These are phyloP conservation scores for Antennarius maculatus DNA, from an alignment of 2,797 vertebrate genomes.

Conservation along the genomic window DNA sequence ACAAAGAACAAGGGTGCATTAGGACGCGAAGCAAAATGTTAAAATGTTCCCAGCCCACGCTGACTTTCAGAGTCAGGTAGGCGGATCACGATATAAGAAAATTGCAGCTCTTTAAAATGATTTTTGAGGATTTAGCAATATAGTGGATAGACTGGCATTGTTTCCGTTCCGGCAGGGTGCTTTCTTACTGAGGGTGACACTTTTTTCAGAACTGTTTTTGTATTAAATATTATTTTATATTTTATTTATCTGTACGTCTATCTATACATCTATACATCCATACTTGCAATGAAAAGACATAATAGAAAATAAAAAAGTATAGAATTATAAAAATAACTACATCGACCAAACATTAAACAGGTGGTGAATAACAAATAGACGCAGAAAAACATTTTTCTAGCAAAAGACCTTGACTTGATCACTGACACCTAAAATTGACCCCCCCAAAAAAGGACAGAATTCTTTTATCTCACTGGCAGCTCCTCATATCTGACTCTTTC, in stretches of 20 bases:
- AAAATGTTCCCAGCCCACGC: slow-evolving; percentile 15
- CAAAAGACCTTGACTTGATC: slow-evolving; percentile 24
- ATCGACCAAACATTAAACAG: background rate
- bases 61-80: slow-evolving; percentile 42
- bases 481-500: slow-evolving; percentile 15
- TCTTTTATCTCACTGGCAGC: slow-evolving; percentile 30
- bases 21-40: slow-evolving; percentile 29
- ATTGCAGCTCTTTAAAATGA: slow-evolving; percentile 40
- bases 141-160: slow-evolving; percentile 31
- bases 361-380: slow-evolving; percentile 12
- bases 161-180: background rate
- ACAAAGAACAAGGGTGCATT: slow-evolving; percentile 26
- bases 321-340: background rate
- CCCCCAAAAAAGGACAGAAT: slow-evolving; percentile 31
- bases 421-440: slow-evolving; percentile 33
- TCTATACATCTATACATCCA: too few relatives aligned
- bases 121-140: slow-evolving; percentile 39
- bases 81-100: slow-evolving; percentile 37
- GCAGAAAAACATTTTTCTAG: slow-evolving; percentile 11
- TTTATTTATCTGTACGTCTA: too few relatives aligned
- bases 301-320: background rate
- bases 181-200: slow-evolving; percentile 8
- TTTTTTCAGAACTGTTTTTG: slow-evolving; percentile 1
- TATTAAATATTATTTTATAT: background rate
- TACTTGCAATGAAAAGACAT: too few relatives aligned